These are phyloP conservation scores for Lepetodrilus schrolli DNA, from an alignment of 2,888 invertebrate species.

Conservation along the genomic window DNA sequence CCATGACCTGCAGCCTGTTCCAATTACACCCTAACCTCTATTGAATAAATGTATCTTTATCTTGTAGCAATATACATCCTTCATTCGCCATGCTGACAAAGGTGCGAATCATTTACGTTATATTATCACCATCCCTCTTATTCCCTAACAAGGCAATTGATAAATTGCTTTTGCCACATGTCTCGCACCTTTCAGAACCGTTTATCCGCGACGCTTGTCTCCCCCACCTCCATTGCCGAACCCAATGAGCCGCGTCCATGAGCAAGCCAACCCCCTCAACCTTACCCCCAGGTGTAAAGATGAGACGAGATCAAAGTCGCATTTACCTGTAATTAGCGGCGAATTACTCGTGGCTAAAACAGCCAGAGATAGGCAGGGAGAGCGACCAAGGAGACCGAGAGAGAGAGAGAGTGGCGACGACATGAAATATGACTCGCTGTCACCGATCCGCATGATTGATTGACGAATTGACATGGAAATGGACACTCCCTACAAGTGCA, in stretches of 20 bases:
- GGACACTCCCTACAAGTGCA: conserved; percentile 27
- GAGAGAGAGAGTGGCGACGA: neutral
- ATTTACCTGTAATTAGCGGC: conserved; percentile 26
- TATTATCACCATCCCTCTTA: neutral
- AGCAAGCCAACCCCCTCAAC: neutral
- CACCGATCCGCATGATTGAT: conserved; percentile 27
- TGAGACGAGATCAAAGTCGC: conserved; percentile 20
- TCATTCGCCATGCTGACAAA: no score
- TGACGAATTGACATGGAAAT: conserved; percentile 31
- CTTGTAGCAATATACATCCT: no score
- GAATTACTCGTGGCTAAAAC: conserved; percentile 17
- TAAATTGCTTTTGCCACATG: conserved; percentile 13
- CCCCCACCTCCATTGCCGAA: no score
- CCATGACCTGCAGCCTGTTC: no score
- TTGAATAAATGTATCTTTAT: no score
- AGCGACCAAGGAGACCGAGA: no score
- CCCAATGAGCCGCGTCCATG: neutral
- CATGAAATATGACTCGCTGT: conserved; percentile 24
- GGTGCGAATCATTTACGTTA: no score
- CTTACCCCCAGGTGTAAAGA: conserved; percentile 15
- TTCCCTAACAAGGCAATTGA: conserved; percentile 1
- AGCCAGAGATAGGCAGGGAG: conserved; percentile 10
- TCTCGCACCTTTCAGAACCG: neutral
- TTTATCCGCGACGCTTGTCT: neutral
- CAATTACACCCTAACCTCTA: no score